Base-by-base conservation (phyloP, 2,113 vertebrate genomes). In the Astur gentilis region DNA sequence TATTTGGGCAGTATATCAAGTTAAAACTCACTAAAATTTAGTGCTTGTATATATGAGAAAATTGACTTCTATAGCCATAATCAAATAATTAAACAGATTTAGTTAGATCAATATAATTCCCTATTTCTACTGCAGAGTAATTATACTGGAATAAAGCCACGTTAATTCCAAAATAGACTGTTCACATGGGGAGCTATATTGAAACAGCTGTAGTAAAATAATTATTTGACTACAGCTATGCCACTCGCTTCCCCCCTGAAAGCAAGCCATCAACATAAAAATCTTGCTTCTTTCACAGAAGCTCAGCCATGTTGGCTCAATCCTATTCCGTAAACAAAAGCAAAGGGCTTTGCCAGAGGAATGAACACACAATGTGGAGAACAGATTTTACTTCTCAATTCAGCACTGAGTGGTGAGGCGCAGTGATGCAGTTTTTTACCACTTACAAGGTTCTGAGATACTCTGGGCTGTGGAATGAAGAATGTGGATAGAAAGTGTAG, bases 191-290 rank as follows among this genome's bases (percentile, higher is more conserved):
- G 60, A 96, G 60, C 60, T 89, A 66, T 75, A 90, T 70, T 91
- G 81, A 95, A 95, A 93, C 71, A 95, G 84, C 75, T 91, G 75
- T 85, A 94, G 91, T 62, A 87, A 92, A 97, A 94, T 88, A 87
- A 95, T 96, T 92, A 91, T 87, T 92, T 91, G 61, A 93, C 83
- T 93, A 87, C 23, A 93, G 61, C 49, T 50, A 95, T 40, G 42
- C 29, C 1, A 0, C 36, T 90, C 0, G 0, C 25, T 83, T 57
- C 23, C 20, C 47, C 16, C 11, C 17, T 23, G 49, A 80, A 95
- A 89, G 26, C 32, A 88, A 91, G 70, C 38, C 58, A 89, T 81
- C 75, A 50, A 73, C 84, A 86, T 38, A 91, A 94, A 94, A 90
- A 66, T 55, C 50, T 85, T 83, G 32, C 38, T 75, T 93, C 26